Conservation (phyloP, 2,797 vertebrate genomes). For the Enteromius treurensis region DNA sequence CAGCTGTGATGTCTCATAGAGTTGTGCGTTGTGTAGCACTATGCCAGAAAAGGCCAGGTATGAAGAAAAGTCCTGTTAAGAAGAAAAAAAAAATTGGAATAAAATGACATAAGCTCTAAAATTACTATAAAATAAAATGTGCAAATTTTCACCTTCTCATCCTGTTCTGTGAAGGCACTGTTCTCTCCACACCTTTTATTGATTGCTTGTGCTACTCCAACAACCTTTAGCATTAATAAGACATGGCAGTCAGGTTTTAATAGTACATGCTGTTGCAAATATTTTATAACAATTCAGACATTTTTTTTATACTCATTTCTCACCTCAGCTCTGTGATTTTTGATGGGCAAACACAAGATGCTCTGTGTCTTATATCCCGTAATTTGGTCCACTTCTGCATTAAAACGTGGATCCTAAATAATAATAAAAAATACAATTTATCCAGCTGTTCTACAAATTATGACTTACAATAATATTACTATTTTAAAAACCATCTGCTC, state of each 20-base stretch:
- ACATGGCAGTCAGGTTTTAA: background rate
- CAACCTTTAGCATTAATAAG: slow-evolving; percentile 79
- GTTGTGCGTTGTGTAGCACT: slow-evolving; percentile 93
- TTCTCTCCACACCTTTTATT: slow-evolving; percentile 92
- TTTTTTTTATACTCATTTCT: slow-evolving; percentile 46
- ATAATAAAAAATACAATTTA: slow-evolving; percentile 23
- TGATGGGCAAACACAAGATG: slow-evolving; percentile 97
- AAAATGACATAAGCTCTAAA: background rate
- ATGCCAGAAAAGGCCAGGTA: slow-evolving; percentile 97
- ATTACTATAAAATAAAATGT: background rate
- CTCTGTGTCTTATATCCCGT: slow-evolving; percentile 97
- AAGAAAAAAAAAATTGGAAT: background rate
- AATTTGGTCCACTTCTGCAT: slow-evolving; percentile 96
- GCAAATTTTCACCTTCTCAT: slow-evolving; percentile 85
- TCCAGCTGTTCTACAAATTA: background rate
- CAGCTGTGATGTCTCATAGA: slow-evolving; percentile 93
- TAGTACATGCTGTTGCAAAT: background rate
- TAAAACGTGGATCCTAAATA: slow-evolving; percentile 91
- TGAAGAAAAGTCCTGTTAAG: slow-evolving; percentile 87
- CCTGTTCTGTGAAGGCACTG: slow-evolving; percentile 92
- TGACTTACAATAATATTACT: background rate
- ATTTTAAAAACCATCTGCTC: background rate
- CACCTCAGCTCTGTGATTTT: slow-evolving; percentile 96
- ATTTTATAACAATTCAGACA: background rate
- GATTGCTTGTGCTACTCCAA: slow-evolving; percentile 97